A percentile compares a stretch with the other conserved stretches of the same genome.
These are phyloP conservation scores for Adelosebastes latens DNA, from an alignment of 2,797 vertebrate genomes.

Conservation along the genomic window DNA sequence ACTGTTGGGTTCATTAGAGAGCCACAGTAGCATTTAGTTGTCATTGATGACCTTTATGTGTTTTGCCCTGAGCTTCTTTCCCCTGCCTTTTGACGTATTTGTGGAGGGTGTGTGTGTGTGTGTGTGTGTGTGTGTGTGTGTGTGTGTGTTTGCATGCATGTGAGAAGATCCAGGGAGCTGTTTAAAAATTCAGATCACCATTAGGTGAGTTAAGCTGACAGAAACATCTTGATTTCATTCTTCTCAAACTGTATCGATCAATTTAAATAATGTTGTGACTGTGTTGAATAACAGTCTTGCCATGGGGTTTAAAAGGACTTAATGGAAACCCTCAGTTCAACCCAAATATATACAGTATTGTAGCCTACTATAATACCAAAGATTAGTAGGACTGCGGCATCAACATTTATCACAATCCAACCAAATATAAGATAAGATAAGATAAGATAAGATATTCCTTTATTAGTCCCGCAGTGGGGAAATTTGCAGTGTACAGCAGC, in stretches of 20 bases:
- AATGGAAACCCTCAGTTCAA: background rate
- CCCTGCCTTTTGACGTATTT: slow-evolving; percentile 50
- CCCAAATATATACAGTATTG: background rate
- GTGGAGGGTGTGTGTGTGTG: slow-evolving; percentile 5
- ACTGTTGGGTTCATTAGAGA: slow-evolving; percentile 45
- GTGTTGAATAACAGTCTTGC: background rate
- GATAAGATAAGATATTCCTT: too few relatives aligned
- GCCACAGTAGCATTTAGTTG: slow-evolving; percentile 50
- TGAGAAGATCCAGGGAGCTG: background rate
- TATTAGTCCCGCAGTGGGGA: too few relatives aligned
- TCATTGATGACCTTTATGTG: slow-evolving; percentile 67
- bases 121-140: slow-evolving; percentile 17
- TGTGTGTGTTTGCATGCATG: slow-evolving; percentile 11
- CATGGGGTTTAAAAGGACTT: background rate
- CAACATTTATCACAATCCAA: background rate
- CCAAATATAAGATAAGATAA: too few relatives aligned
- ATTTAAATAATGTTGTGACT: background rate
- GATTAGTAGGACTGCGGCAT: background rate
- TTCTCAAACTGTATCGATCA: background rate
- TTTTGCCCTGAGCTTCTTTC: slow-evolving; percentile 62
- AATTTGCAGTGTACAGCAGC: too few relatives aligned
- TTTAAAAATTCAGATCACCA: slow-evolving; percentile 2
- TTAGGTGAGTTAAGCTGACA: background rate
- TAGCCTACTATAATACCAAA: background rate
- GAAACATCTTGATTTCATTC: background rate